Conservation (phyloP, 2,797 vertebrate species). For the Ciconia nigra region DNA sequence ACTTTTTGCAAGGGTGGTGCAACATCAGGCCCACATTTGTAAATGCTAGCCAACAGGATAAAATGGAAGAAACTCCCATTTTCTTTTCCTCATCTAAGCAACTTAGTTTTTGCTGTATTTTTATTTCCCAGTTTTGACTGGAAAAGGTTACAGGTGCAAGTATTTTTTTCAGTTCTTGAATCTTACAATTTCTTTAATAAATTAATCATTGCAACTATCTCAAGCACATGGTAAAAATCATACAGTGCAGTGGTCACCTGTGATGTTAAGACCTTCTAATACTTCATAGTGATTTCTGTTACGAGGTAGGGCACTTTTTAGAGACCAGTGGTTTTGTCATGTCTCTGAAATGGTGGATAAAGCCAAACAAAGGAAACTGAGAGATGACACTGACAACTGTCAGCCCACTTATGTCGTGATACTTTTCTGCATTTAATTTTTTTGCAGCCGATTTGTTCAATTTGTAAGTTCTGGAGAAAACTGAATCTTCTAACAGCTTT, state of each 20-base stretch:
- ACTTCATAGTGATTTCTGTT: background rate
- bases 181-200: background rate
- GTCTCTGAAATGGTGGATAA: background rate
- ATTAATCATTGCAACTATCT: background rate
- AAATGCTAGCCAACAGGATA: background rate
- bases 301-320: background rate
- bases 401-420: background rate
- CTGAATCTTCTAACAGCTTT: constrained; percentile 14
- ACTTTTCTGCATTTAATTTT: background rate
- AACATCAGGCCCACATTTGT: background rate
- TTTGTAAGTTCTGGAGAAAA: constrained; percentile 29
- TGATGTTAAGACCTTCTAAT: background rate
- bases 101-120: background rate
- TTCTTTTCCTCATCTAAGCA: background rate
- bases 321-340: background rate
- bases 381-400: fast-evolving
- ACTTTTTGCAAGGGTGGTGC: background rate
- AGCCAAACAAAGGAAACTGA: background rate
- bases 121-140: background rate
- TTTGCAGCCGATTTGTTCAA: background rate
- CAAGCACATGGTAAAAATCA: background rate
- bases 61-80: background rate
- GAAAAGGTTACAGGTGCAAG: background rate
- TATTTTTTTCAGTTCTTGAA: background rate
- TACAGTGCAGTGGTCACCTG: background rate